Conservation (phyloP, 2,113 vertebrate genomes). For the Zapus hudsonius region DNA sequence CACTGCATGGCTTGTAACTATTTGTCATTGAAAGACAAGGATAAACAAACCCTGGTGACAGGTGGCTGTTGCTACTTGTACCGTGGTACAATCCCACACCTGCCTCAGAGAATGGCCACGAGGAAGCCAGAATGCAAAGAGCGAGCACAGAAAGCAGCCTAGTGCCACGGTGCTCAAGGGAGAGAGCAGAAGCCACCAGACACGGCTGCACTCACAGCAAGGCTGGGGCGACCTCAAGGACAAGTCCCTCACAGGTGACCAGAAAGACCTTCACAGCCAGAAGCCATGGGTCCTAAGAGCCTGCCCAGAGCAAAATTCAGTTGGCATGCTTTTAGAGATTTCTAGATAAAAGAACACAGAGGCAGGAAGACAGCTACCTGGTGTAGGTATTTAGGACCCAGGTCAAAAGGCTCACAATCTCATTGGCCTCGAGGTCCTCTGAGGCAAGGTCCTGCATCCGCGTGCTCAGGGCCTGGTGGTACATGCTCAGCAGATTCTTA, state of each 20-base stretch:
- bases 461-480: constrained; percentile 91
- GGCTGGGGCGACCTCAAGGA: neutral
- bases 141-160: neutral
- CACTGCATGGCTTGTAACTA: neutral
- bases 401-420: constrained; percentile 95
- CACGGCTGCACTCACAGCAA: neutral
- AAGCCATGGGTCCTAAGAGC: accelerated
- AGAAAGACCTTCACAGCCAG: neutral
- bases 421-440: constrained; percentile 96
- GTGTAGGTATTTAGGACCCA: constrained; percentile 98
- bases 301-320: neutral
- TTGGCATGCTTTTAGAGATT: neutral
- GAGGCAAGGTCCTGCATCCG: constrained; percentile 93
- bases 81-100: accelerated
- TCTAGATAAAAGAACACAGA: accelerated
- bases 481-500: constrained; percentile 90
- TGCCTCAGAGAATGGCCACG: accelerated
- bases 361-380: constrained; percentile 84
- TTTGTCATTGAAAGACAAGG: neutral
- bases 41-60: neutral
- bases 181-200: neutral
- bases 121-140: neutral
- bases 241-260: neutral
- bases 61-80: neutral
- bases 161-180: neutral